phyloP scores from a whole-genome alignment of 2,797 vertebrate species.

The Enoplosus armatus region DNA sequence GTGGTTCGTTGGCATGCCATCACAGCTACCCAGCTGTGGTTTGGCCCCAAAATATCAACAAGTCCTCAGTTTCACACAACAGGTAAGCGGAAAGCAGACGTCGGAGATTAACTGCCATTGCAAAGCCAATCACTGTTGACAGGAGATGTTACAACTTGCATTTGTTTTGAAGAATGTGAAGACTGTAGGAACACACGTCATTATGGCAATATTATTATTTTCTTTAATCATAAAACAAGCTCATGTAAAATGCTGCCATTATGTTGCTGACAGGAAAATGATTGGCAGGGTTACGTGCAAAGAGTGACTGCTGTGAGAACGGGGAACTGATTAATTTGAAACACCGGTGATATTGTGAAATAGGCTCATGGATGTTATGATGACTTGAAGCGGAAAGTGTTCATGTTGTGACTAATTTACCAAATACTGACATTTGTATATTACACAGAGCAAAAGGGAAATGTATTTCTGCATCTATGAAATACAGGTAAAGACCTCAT shows the following conservation, averaged over 20 bases:
- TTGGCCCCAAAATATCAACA: conserved; percentile 67
- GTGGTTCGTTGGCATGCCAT: conserved; percentile 62
- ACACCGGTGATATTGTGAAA: conserved; percentile 39
- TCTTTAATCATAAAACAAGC: conserved; percentile 57
- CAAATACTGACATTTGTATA: background rate
- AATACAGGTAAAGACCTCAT: background rate
- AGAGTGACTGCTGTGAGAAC: conserved; percentile 31
- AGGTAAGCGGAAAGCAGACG: conserved; percentile 58
- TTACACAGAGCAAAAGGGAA: background rate
- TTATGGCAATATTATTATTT: conserved; percentile 70
- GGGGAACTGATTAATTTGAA: no score
- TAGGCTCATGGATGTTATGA: conserved; percentile 27
- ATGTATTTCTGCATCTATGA: background rate
- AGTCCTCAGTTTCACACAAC: conserved; percentile 66
- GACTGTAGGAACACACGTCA: conserved; percentile 58
- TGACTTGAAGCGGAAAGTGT: background rate
- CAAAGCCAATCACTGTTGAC: conserved; percentile 41
- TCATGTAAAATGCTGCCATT: conserved; percentile 41
- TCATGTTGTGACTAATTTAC: background rate
- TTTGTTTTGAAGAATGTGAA: conserved; percentile 65
- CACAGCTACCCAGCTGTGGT: conserved; percentile 62
- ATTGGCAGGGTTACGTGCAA: conserved; percentile 30
- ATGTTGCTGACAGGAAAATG: conserved; percentile 49
- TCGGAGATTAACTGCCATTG: conserved; percentile 64
- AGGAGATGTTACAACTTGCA: conserved; percentile 72